phyloP scores from a whole-genome alignment of 2,888 invertebrate species.

The Rugalucina vietnamica region DNA sequence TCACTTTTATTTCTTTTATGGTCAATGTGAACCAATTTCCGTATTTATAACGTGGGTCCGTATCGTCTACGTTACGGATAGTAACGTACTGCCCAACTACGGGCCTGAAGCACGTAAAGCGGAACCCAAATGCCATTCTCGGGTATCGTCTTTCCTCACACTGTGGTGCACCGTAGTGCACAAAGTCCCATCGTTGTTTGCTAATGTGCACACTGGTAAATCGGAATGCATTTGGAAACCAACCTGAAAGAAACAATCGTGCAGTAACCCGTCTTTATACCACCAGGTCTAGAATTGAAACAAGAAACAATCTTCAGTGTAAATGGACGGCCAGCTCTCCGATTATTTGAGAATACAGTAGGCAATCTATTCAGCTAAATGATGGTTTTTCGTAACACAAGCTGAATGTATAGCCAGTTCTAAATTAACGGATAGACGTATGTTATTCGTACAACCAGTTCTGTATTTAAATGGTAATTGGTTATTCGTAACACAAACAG shows the following conservation, averaged over 20 bases:
- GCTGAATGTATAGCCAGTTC: too few species aligned
- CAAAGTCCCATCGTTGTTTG: conserved; percentile 55
- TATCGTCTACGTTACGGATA: conserved; percentile 55
- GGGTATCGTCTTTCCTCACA: conserved; percentile 53
- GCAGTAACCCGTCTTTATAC: too few species aligned
- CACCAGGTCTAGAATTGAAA: too few species aligned
- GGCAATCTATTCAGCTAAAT: too few species aligned
- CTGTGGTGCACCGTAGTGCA: conserved; percentile 52
- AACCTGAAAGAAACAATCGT: conserved; percentile 46
- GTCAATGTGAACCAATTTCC: conserved; percentile 33
- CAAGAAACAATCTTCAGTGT: too few species aligned
- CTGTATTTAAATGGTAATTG: too few species aligned
- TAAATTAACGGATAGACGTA: too few species aligned
- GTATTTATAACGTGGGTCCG: conserved; percentile 22
- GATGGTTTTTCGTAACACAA: too few species aligned
- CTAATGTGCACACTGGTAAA: conserved; percentile 51
- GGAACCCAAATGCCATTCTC: conserved; percentile 17
- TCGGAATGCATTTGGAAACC: conserved; percentile 55
- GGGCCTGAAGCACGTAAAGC: conserved; percentile 39
- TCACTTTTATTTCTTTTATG: conserved; percentile 47
- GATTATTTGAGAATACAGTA: too few species aligned
- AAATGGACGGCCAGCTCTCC: too few species aligned
- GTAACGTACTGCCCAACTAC: conserved; percentile 58
- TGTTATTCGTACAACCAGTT: too few species aligned
- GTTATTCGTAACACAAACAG: too few species aligned